Evolutionary conservation across 2,113 vertebrate genomes (phyloP).

Genomic region (Steatornis caripensis): DNA sequence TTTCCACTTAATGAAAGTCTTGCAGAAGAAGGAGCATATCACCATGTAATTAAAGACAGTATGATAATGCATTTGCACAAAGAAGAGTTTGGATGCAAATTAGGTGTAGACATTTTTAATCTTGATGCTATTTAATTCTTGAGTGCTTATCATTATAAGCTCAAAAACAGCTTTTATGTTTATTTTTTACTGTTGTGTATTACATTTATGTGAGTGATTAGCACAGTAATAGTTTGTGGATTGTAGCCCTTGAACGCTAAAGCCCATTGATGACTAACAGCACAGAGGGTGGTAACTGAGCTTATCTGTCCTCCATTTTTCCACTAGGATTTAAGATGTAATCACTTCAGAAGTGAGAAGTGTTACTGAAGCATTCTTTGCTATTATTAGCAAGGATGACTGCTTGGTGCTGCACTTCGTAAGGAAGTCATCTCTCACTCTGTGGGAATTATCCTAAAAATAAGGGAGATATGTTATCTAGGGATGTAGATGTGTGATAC

Average conservation of each 20-base stretch:
- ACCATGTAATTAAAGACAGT: not conserved
- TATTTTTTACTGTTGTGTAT: not conserved
- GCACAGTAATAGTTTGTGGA: not conserved
- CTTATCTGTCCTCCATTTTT: not conserved
- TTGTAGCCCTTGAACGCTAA: not conserved
- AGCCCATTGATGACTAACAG: not conserved
- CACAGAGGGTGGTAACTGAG: not conserved
- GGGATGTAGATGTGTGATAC: not conserved
- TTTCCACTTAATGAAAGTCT: slow-evolving; percentile 2
- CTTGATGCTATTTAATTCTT: slow-evolving; percentile 31
- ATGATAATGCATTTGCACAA: slow-evolving; percentile 7
- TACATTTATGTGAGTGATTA: not conserved
- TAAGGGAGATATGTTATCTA: not conserved
- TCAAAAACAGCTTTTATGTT: not conserved
- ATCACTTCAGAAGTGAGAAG: not conserved
- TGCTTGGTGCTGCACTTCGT: not conserved
- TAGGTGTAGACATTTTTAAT: slow-evolving; percentile 16
- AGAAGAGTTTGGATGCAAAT: not conserved
- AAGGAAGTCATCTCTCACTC: not conserved
- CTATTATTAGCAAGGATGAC: not conserved
- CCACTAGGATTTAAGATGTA: not conserved
- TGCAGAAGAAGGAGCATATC: not conserved
- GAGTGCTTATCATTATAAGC: not conserved
- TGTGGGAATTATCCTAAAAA: not conserved
- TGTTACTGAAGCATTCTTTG: not conserved